Evolutionary conservation across 2,888 invertebrate genomes (phyloP).

Genomic region (Coelopa pilipes): DNA sequence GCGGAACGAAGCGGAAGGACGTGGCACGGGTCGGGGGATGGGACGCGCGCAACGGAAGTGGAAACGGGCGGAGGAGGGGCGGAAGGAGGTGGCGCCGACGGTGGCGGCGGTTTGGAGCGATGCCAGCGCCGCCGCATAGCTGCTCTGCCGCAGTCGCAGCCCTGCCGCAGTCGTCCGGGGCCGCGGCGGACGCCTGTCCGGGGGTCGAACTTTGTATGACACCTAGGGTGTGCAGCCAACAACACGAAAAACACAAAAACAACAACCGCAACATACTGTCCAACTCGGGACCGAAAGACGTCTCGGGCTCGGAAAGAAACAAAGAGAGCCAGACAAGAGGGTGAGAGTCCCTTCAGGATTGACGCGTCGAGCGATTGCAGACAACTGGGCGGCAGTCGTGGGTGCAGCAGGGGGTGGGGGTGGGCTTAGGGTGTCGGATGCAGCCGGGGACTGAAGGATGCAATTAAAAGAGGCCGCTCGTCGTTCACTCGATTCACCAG

Average conservation of each 20-base stretch:
- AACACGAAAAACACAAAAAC: conserved; percentile 40
- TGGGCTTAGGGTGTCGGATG: too few species aligned
- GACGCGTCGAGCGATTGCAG: not conserved
- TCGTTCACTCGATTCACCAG: not conserved
- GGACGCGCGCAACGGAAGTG: too few species aligned
- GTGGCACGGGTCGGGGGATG: too few species aligned
- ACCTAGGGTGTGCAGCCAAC: conserved; percentile 49
- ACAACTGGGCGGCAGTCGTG: not conserved
- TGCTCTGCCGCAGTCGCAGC: too few species aligned
- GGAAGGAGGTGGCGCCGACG: not conserved
- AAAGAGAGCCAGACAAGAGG: not conserved
- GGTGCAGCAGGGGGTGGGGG: too few species aligned
- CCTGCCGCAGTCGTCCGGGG: not conserved
- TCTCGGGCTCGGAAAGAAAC: not conserved
- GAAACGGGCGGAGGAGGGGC: too few species aligned
- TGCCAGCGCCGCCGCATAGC: too few species aligned
- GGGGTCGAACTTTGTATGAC: conserved; percentile 49
- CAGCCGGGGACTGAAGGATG: not conserved
- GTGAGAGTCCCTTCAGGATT: not conserved
- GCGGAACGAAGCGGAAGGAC: too few species aligned
- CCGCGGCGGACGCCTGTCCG: conserved; percentile 31
- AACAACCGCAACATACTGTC: conserved; percentile 34
- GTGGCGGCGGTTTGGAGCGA: conserved; percentile 1
- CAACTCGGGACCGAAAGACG: too few species aligned
- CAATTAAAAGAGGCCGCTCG: not conserved